Conservation (phyloP, 2,888 invertebrate species). For the Chouioia cunea region DNA sequence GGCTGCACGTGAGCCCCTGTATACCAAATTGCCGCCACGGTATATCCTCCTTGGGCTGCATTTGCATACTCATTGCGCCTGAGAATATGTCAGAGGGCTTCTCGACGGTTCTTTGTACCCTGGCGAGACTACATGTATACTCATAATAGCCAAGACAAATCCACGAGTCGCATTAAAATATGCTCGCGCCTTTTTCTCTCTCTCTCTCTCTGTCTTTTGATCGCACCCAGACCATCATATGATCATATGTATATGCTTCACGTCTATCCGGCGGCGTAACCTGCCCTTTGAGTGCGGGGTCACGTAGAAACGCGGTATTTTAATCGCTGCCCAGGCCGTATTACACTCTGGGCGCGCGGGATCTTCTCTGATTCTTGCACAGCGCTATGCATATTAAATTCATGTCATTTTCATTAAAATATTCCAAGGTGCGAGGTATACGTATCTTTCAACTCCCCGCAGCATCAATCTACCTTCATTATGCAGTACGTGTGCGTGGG, state of each 20-base stretch:
- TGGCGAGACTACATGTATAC: background rate
- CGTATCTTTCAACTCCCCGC: too few relatives aligned
- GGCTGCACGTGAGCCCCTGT: conserved; percentile 18
- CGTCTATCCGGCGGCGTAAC: conserved; percentile 21
- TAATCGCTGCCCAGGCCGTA: conserved; percentile 15
- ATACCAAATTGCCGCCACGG: background rate
- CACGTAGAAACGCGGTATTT: conserved; percentile 43
- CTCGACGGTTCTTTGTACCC: conserved; percentile 35
- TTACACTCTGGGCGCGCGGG: too few relatives aligned
- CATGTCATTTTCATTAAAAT: conserved; percentile 11
- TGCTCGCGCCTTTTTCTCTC: conserved; percentile 12
- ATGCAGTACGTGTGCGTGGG: too few relatives aligned
- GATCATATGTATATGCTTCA: background rate
- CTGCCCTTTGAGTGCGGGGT: conserved; percentile 43
- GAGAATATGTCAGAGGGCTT: conserved; percentile 33
- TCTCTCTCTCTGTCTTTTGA: background rate
- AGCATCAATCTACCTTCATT: too few relatives aligned
- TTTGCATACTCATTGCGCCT: conserved; percentile 45
- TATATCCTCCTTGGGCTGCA: conserved; percentile 4
- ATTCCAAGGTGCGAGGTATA: background rate
- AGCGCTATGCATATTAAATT: conserved; percentile 4
- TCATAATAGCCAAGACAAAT: conserved; percentile 33
- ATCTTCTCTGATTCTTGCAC: background rate
- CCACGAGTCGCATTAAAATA: background rate
- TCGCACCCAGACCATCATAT: too few relatives aligned